A percentile compares a stretch with the other conserved stretches of the same genome.
Evolutionary conservation across 2,888 invertebrate species (phyloP).

Genomic region (Anthophora plumipes): DNA sequence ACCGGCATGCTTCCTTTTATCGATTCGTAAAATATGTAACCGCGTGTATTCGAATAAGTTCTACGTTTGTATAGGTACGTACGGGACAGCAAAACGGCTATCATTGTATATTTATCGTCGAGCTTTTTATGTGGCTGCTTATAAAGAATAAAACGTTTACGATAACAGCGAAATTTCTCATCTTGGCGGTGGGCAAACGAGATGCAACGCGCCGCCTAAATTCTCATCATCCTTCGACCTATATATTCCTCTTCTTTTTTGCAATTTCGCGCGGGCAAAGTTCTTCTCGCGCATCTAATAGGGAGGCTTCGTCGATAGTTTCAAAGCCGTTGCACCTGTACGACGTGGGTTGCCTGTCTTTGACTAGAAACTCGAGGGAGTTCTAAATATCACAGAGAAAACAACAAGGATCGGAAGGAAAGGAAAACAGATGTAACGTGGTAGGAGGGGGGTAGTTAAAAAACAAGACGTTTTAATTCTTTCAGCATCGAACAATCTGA

Average conservation of each 20-base stretch:
- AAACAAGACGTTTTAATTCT: background rate
- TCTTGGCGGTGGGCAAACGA: constrained; percentile 12
- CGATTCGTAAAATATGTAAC: constrained; percentile 27
- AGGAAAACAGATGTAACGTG: background rate
- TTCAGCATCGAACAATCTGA: too few species aligned
- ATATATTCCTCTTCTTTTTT: constrained; percentile 16
- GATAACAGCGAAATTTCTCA: constrained; percentile 41
- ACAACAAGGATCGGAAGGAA: background rate
- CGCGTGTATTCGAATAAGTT: constrained; percentile 14
- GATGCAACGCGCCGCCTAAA: constrained; percentile 32
- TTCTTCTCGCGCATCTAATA: constrained; percentile 8
- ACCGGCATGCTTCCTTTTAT: constrained; percentile 35
- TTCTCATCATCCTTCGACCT: constrained; percentile 43
- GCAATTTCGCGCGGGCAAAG: background rate
- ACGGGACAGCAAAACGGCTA: background rate
- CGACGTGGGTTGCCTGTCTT: background rate
- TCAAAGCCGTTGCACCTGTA: background rate
- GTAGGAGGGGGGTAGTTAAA: background rate
- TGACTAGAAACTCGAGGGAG: background rate
- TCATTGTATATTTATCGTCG: constrained; percentile 2
- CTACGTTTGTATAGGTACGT: too few species aligned
- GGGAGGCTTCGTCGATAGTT: constrained; percentile 1
- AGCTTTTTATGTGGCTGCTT: constrained; percentile 19
- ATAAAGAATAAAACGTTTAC: constrained; percentile 30
- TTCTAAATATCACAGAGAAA: background rate